Evolutionary conservation across 2,113 vertebrate genomes (phyloP), one percentile per base, ranked within the genome.

Genomic region (Thamnophis sirtalis): DNA sequence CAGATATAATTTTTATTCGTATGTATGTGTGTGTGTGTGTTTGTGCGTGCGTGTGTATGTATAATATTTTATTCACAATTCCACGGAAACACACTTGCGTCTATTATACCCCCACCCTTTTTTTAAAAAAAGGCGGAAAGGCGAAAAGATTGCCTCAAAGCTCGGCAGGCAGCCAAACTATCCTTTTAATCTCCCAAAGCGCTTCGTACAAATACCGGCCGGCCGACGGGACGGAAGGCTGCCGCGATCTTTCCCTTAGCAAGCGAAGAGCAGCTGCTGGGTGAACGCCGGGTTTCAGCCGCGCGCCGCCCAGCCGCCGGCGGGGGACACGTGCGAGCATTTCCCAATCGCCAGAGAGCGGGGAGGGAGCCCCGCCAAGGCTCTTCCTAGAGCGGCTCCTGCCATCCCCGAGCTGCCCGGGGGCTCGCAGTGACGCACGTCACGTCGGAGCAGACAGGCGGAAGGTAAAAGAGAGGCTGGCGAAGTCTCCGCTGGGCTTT

Each of bases 361-460:
- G 90, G 94, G 91, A 84, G 92, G 58, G 56, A 63, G 84, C 84
- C 10, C 60, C 11, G 28, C 85, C 50, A 73, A 88, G 88, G 17
- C 87, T 73, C 63, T 54, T 92, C 53, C 90, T 80, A 38, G 84
- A 33, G 87, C 87, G 1, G 89, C 49, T 28, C 17, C 90, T 91
- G 92, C 49, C 89, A 33, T 49, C 22, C 88, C 22, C 51, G 92
- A 53, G 87, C 24, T 60, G 58, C 24, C 86, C 87, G 53, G 5
- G 90, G 89, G 89, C 89, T 33, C 26, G 89, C 88, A 91, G 43
- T 96, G 95, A 88, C 91, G 92, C 94, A 93, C 87, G 55, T 86
- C 63, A 86, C 87, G 90, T 91, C 50, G 89, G 50, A 94, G 50
- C 89, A 86, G 49, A 89, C 51, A 89, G 90, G 51, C 91, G 94